A percentile compares a stretch with the other conserved stretches of the same genome.
Evolutionary conservation across 2,113 vertebrate species (phyloP).

Genomic region (Lipotes vexillifer): DNA sequence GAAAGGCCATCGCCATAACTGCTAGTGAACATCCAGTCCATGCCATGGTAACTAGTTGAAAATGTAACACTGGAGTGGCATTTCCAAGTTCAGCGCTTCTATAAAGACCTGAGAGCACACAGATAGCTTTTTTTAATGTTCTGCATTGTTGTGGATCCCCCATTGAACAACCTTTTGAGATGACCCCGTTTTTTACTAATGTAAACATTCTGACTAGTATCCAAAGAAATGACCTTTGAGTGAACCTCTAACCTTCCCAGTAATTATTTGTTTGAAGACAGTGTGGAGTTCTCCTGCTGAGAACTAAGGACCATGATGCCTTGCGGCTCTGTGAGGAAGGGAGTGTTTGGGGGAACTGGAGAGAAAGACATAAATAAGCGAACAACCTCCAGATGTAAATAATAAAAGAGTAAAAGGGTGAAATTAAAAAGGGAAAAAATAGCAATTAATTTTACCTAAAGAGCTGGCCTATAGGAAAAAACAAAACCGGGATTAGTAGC

Average conservation of each 20-base stretch:
- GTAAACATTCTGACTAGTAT: slow-evolving; percentile 96
- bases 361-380: slow-evolving; percentile 88
- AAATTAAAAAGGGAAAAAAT: slow-evolving; percentile 79
- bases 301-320: slow-evolving; percentile 88
- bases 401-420: slow-evolving; percentile 88
- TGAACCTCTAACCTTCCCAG: slow-evolving; percentile 96
- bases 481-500: slow-evolving; percentile 67
- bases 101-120: slow-evolving; percentile 65
- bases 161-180: slow-evolving; percentile 80
- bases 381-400: slow-evolving; percentile 95
- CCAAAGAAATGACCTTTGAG: slow-evolving; percentile 95
- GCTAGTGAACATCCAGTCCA: slow-evolving; percentile 46
- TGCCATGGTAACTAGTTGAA: slow-evolving; percentile 43
- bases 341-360: slow-evolving; percentile 80
- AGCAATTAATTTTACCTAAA: slow-evolving; percentile 79
- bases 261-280: slow-evolving; percentile 99
- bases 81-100: slow-evolving; percentile 53
- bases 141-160: slow-evolving; percentile 75
- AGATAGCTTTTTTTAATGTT: slow-evolving; percentile 76
- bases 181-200: slow-evolving; percentile 84
- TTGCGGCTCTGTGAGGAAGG: slow-evolving; percentile 81
- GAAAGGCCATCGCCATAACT: slow-evolving; percentile 46
- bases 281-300: slow-evolving; percentile 96
- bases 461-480: slow-evolving; percentile 73
- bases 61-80: slow-evolving; percentile 36